These are phyloP conservation scores for Drosophila gunungcola DNA, from an alignment of 1,140 invertebrate genomes.

Conservation along the genomic window DNA sequence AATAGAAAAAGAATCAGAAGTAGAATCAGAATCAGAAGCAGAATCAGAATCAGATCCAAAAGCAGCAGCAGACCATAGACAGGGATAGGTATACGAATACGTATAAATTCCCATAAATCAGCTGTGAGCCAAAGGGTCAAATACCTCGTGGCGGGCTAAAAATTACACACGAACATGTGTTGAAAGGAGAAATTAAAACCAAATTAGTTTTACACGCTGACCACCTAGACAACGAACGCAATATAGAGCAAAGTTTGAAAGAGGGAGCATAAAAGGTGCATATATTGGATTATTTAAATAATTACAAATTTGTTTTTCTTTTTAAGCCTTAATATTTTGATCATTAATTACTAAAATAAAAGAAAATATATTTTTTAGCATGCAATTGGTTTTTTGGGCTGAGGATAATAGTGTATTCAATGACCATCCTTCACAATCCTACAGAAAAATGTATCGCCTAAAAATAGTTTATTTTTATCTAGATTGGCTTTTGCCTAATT, in stretches of 20 bases:
- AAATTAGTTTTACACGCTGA: conserved; percentile 76
- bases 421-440: no score
- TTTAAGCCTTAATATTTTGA: no score
- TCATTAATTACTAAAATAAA: no score
- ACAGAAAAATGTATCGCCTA: not conserved
- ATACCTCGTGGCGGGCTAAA: conserved; percentile 78
- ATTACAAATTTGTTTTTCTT: no score
- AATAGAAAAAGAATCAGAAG: conserved; percentile 34
- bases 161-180: conserved; percentile 83
- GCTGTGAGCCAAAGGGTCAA: conserved; percentile 83
- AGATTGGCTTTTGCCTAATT: conserved; percentile 18
- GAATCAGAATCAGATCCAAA: conserved; percentile 35
- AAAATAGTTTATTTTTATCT: conserved; percentile 1
- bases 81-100: conserved; percentile 59
- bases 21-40: conserved; percentile 25
- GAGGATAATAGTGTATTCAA: no score
- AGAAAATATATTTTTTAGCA: no score
- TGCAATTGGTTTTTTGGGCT: no score
- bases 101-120: conserved; percentile 84
- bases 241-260: conserved; percentile 18
- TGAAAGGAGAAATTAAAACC: conserved; percentile 79
- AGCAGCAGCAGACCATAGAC: conserved; percentile 53
- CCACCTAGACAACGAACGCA: conserved; percentile 10
- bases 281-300: no score
- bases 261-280: not conserved